Conservation (phyloP, 2,797 vertebrate species). For the Fistularia commersonii region DNA sequence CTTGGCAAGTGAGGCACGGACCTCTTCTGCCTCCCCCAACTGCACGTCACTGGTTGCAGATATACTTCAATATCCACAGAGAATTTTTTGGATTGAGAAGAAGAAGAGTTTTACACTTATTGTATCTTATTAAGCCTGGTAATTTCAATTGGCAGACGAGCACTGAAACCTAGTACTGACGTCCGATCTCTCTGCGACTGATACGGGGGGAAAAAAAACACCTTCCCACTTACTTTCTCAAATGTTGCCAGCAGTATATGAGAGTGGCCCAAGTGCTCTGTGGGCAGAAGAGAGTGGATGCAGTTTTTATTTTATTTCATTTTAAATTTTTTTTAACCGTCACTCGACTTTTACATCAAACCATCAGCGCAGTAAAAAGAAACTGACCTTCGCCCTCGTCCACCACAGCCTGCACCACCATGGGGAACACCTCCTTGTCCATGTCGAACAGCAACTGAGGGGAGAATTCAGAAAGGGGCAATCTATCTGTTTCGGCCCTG, state of each 20-base stretch:
- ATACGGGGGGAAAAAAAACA: not conserved
- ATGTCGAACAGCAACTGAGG: conserved; percentile 88
- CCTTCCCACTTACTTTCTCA: conserved; percentile 81
- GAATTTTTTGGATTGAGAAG: too few relatives aligned
- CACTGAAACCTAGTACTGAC: too few relatives aligned
- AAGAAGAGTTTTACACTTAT: too few relatives aligned
- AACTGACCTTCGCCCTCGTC: conserved; percentile 90
- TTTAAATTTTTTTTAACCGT: too few relatives aligned
- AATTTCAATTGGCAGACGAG: not conserved
- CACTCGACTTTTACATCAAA: not conserved
- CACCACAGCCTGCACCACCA: conserved; percentile 95
- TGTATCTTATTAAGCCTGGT: too few relatives aligned
- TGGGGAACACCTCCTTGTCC: conserved; percentile 93
- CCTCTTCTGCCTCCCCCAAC: too few relatives aligned
- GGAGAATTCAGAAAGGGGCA: conserved; percentile 2
- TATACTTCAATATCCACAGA: too few relatives aligned
- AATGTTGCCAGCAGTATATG: conserved; percentile 95
- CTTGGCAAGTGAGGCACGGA: too few relatives aligned
- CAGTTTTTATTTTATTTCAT: not conserved
- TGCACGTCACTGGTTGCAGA: too few relatives aligned
- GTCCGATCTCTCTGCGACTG: too few relatives aligned
- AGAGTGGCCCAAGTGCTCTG: conserved; percentile 92
- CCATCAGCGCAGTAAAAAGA: not conserved
- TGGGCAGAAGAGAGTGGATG: conserved; percentile 14
- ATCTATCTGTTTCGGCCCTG: not conserved